Percentiles rank a stretch among this genome's conserved stretches.
Conservation (phyloP, 2,888 invertebrate species). For the Ernsta delagoae region DNA sequence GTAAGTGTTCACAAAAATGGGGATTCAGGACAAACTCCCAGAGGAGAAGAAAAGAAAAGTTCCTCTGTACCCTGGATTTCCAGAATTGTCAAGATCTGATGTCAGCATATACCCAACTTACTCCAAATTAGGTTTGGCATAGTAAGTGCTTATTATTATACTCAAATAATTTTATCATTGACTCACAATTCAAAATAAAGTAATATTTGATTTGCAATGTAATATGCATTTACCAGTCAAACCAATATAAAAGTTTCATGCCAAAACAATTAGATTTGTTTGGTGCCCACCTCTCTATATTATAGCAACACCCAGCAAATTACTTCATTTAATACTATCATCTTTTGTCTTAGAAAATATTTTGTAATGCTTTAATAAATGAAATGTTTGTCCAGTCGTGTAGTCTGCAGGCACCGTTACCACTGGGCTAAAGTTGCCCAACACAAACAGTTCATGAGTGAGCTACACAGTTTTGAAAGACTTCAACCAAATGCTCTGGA, state of each 20-base stretch:
- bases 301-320: too few species aligned
- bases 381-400: conserved; percentile 69
- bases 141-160: conserved; percentile 78
- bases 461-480: conserved; percentile 85
- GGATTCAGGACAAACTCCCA: conserved; percentile 39
- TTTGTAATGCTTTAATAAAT: too few species aligned
- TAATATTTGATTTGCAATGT: too few species aligned
- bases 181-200: too few species aligned
- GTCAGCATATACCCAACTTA: conserved; percentile 87
- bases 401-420: conserved; percentile 87
- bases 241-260: too few species aligned
- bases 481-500: conserved; percentile 87
- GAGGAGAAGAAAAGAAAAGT: conserved; percentile 56
- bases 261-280: too few species aligned
- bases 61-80: conserved; percentile 75
- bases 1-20: conserved; percentile 40
- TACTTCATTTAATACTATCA: too few species aligned
- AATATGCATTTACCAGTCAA: too few species aligned
- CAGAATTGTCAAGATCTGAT: conserved; percentile 84
- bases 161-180: too few species aligned
- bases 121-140: conserved; percentile 82
- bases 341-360: too few species aligned
- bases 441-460: conserved; percentile 85
- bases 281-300: too few species aligned
- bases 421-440: conserved; percentile 78